Percentiles rank a stretch among this genome's conserved stretches.
Conservation (phyloP, 2,113 vertebrate species). For the Dicentrarchus labrax region DNA sequence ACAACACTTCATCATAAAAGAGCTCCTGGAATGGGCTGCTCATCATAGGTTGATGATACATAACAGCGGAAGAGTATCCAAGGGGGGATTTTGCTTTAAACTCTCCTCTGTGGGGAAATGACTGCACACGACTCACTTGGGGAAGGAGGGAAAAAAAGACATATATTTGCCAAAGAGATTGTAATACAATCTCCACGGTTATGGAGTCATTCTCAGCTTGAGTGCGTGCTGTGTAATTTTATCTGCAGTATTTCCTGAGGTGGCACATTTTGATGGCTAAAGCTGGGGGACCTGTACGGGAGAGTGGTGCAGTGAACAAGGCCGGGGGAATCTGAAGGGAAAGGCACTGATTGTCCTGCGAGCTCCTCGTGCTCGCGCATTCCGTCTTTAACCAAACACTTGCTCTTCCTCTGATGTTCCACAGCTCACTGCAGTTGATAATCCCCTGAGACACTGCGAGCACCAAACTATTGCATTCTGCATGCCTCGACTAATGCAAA, state of each 20-base stretch:
- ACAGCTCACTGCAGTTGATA: constrained; percentile 40
- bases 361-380: background rate
- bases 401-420: constrained; percentile 39
- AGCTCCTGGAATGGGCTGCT: background rate
- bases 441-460: constrained; percentile 33
- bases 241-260: constrained; percentile 75
- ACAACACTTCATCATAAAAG: background rate
- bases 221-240: constrained; percentile 68
- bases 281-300: constrained; percentile 54
- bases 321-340: constrained; percentile 26
- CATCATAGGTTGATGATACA: constrained; percentile 25
- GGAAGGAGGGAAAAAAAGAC: constrained; percentile 11
- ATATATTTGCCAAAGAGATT: constrained; percentile 56
- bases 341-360: constrained; percentile 11
- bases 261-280: constrained; percentile 69
- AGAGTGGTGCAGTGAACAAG: constrained; percentile 43
- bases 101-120: constrained; percentile 21
- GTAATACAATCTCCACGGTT: constrained; percentile 70
- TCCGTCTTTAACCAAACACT: constrained; percentile 55
- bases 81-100: constrained; percentile 17
- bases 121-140: constrained; percentile 12
- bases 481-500: constrained; percentile 40
- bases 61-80: constrained; percentile 13
- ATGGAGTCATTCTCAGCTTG: constrained; percentile 55
- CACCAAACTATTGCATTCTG: constrained; percentile 32